Evolutionary conservation across 2,113 vertebrate species (phyloP).

Genomic region (Megaceryle torquata): DNA sequence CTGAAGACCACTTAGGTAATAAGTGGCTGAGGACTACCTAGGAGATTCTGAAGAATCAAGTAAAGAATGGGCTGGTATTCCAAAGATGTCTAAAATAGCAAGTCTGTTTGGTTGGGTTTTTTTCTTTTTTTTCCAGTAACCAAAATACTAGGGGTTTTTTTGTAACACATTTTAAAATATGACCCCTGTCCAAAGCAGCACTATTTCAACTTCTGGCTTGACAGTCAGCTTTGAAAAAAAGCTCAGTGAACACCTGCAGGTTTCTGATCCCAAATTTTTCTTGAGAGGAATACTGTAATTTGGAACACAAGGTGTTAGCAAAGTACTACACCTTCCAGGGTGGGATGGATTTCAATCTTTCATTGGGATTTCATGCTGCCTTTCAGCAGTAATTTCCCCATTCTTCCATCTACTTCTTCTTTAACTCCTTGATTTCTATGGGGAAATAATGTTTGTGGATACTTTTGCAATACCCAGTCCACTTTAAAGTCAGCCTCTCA

Average conservation of each 20-base stretch:
- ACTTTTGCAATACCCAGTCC: neutral
- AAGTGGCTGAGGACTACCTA: neutral
- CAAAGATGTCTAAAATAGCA: neutral
- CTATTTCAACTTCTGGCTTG: neutral
- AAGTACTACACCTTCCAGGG: neutral
- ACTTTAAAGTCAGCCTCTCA: neutral
- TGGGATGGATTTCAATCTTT: neutral
- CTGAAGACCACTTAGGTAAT: neutral
- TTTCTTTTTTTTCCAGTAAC: neutral
- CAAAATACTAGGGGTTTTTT: neutral
- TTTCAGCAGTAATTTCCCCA: neutral
- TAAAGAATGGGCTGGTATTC: neutral
- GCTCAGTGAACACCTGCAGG: neutral
- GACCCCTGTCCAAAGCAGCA: neutral
- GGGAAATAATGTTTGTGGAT: neutral
- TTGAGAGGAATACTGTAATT: neutral
- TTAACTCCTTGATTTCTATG: neutral
- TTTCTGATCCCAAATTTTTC: neutral
- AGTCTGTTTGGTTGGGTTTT: too few species aligned
- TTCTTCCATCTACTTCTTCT: neutral
- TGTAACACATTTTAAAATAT: neutral
- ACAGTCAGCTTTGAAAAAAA: neutral
- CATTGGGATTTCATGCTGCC: neutral
- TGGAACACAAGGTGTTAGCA: neutral
- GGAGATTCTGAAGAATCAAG: neutral